Percentiles rank a stretch among this genome's conserved stretches.
phyloP scores from a whole-genome alignment of 2,113 vertebrate genomes.

The Dicaeum eximium region DNA sequence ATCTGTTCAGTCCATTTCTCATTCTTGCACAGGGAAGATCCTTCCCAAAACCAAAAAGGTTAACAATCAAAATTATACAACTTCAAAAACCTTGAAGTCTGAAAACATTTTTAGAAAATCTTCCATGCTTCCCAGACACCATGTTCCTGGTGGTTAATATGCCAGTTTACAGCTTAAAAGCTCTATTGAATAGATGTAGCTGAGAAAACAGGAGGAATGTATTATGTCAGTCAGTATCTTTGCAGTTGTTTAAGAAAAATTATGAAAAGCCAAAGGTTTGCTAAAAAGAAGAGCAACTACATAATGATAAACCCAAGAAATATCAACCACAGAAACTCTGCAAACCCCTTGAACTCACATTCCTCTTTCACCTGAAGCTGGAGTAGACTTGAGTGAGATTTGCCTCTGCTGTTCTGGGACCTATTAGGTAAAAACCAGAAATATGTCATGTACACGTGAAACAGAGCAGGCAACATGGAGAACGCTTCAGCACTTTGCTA shows the following conservation, averaged over 20 bases:
- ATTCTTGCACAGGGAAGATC: not conserved
- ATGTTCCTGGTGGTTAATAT: not conserved
- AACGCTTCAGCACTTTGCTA: not conserved
- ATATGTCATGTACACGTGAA: not conserved
- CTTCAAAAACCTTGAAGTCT: not conserved
- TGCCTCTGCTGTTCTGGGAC: slow-evolving; percentile 92
- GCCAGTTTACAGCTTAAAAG: not conserved
- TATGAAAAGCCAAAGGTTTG: not conserved
- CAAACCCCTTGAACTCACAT: slow-evolving; percentile 76
- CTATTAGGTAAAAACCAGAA: slow-evolving; percentile 63
- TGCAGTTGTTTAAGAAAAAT: not conserved
- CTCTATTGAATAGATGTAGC: not conserved
- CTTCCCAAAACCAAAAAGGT: not conserved
- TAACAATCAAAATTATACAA: not conserved
- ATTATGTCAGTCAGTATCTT: not conserved
- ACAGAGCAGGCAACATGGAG: not conserved
- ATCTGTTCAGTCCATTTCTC: not conserved
- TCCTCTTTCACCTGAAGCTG: slow-evolving; percentile 89
- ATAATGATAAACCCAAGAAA: not conserved
- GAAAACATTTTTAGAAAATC: not conserved
- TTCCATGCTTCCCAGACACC: not conserved
- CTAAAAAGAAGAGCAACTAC: not conserved
- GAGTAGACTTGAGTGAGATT: slow-evolving; percentile 90
- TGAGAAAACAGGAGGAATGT: not conserved
- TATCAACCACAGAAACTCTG: not conserved